phyloP scores from a whole-genome alignment of 2,113 vertebrate species.

The Callocephalon fimbriatum region DNA sequence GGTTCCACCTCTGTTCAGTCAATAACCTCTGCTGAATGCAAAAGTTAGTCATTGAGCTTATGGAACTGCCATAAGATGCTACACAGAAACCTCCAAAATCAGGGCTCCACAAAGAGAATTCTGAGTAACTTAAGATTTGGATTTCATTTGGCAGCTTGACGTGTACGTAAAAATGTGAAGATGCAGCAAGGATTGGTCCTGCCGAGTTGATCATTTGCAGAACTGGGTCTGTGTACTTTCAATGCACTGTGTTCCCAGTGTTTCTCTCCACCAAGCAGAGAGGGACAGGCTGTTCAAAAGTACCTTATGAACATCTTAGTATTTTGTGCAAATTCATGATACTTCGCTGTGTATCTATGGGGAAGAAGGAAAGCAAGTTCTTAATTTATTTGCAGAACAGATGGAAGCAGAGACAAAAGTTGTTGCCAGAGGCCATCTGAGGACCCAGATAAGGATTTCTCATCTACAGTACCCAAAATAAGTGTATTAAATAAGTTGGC shows the following conservation, averaged over 20 bases:
- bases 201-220: not conserved
- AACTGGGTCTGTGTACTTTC: not conserved
- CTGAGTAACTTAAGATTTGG: not conserved
- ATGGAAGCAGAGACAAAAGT: not conserved
- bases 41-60: not conserved
- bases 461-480: not conserved
- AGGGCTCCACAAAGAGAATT: not conserved
- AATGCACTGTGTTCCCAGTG: not conserved
- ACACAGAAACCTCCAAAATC: not conserved
- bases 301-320: not conserved
- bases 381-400: not conserved
- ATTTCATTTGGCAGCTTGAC: not conserved
- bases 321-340: not conserved
- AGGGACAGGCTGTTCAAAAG: not conserved
- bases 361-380: not conserved
- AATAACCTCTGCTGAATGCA: not conserved
- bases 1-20: not conserved
- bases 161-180: not conserved
- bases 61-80: not conserved
- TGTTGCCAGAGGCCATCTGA: not conserved
- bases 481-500: not conserved
- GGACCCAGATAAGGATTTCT: not conserved
- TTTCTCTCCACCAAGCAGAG: not conserved
- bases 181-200: not conserved
- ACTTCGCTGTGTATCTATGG: not conserved